These are phyloP conservation scores for Cryptocephalus primarius DNA, from an alignment of 2,888 invertebrate genomes.

Conservation along the genomic window DNA sequence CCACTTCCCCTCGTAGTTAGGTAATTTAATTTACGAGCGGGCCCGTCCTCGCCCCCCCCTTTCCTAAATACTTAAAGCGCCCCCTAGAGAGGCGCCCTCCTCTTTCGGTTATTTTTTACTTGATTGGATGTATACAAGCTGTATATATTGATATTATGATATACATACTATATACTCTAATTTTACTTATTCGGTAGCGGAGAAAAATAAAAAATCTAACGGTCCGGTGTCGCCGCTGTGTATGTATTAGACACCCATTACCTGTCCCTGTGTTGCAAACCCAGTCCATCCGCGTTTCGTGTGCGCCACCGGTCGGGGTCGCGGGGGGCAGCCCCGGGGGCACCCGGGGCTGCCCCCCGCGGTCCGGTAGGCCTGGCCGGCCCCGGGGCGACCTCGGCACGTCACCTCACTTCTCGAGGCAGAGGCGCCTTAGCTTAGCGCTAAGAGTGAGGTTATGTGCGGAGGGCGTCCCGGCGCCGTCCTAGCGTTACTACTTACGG, in stretches of 20 bases:
- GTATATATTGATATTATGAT: slow-evolving; percentile 37
- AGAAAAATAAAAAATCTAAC: slow-evolving; percentile 14
- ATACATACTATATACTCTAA: slow-evolving; percentile 33
- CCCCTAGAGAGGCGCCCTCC: slow-evolving; percentile 17
- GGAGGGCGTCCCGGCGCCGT: too few species aligned
- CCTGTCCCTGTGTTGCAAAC: slow-evolving; percentile 36
- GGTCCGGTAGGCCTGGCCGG: too few species aligned
- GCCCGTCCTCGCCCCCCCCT: slow-evolving; percentile 8
- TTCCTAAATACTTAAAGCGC: slow-evolving; percentile 31
- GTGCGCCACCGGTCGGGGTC: not conserved
- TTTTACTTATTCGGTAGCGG: slow-evolving; percentile 34
- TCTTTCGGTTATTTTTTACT: slow-evolving; percentile 32
- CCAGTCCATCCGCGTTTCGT: slow-evolving; percentile 28
- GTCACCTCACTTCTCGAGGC: too few species aligned
- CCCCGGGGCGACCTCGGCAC: too few species aligned
- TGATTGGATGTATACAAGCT: slow-evolving; percentile 39
- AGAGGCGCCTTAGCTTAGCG: too few species aligned
- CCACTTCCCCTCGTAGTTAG: not conserved
- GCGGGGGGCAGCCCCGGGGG: too few species aligned
- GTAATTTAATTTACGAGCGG: slow-evolving; percentile 3
- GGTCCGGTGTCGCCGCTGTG: slow-evolving; percentile 34
- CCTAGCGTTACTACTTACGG: too few species aligned
- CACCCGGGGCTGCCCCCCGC: too few species aligned
- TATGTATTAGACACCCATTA: slow-evolving; percentile 33
- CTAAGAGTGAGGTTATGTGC: too few species aligned